phyloP scores from a whole-genome alignment of 2,888 invertebrate species.

The Periphyllus acericola region DNA sequence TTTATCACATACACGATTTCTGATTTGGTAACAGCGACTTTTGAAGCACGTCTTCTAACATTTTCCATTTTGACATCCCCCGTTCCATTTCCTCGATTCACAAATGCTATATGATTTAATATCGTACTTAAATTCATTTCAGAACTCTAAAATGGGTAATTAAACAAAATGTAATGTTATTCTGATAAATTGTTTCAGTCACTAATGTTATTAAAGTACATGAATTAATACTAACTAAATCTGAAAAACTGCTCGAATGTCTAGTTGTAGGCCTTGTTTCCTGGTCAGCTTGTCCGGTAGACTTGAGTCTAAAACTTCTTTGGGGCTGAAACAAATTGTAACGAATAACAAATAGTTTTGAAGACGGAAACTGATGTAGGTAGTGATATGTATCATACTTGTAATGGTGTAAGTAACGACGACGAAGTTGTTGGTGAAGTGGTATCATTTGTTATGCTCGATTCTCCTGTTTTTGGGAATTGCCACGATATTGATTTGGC shows the following conservation, averaged over 20 bases:
- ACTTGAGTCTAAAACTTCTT: slow-evolving; percentile 58
- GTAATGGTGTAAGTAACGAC: slow-evolving; percentile 55
- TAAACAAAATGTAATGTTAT: neutral
- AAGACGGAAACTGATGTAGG: neutral
- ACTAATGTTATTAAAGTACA: neutral
- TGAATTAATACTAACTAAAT: slow-evolving; percentile 44
- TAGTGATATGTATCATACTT: slow-evolving; percentile 15
- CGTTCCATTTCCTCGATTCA: slow-evolving; percentile 67
- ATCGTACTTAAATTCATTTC: slow-evolving; percentile 69
- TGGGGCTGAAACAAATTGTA: slow-evolving; percentile 43
- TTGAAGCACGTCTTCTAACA: slow-evolving; percentile 52
- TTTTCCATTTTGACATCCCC: slow-evolving; percentile 61
- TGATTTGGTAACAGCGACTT: slow-evolving; percentile 53
- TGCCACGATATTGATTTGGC: slow-evolving; percentile 61
- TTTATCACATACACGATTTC: slow-evolving; percentile 55
- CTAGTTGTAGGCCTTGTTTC: slow-evolving; percentile 59
- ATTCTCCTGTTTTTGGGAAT: slow-evolving; percentile 58
- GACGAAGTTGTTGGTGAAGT: slow-evolving; percentile 51
- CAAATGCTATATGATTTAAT: slow-evolving; percentile 71
- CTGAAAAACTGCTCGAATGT: slow-evolving; percentile 59
- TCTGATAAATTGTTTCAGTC: neutral
- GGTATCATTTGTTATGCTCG: slow-evolving; percentile 35
- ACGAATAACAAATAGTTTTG: neutral
- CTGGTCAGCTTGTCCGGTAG: slow-evolving; percentile 52
- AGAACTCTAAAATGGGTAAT: slow-evolving; percentile 52